A percentile compares a stretch with the other conserved stretches of the same genome.
phyloP scores from a whole-genome alignment of 2,113 vertebrate genomes.

The Sarotherodon lohbergeri region DNA sequence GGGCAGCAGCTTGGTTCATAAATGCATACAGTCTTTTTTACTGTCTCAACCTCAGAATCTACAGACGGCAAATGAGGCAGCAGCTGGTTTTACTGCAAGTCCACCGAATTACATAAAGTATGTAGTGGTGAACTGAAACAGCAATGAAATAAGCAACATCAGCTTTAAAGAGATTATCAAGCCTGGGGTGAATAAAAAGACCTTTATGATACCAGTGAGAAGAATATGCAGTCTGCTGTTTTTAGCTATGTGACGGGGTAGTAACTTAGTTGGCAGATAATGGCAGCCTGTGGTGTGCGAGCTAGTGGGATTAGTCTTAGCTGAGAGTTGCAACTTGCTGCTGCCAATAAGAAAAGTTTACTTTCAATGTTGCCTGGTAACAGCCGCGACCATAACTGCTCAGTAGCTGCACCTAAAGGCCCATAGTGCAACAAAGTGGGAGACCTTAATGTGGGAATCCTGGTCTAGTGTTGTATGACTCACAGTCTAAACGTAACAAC shows the following conservation, averaged over 20 bases:
- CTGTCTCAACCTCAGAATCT: not conserved
- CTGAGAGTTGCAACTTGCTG: not conserved
- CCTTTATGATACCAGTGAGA: not conserved
- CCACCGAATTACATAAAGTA: not conserved
- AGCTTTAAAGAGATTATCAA: not conserved
- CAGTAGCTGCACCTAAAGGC: not conserved
- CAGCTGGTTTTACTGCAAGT: not conserved
- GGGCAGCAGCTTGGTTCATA: not conserved
- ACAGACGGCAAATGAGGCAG: not conserved
- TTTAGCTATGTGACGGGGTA: not conserved
- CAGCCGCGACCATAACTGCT: not conserved
- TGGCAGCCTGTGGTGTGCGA: not conserved
- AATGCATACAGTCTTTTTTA: not conserved
- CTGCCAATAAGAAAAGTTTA: not conserved
- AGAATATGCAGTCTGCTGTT: not conserved
- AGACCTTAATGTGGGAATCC: not conserved
- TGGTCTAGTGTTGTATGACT: not conserved
- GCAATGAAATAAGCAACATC: not conserved
- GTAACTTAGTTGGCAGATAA: not conserved
- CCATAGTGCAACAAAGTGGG: not conserved
- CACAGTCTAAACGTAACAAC: not conserved
- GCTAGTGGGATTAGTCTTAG: not conserved
- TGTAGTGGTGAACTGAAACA: not conserved
- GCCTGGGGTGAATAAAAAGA: not conserved
- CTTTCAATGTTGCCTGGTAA: not conserved